A percentile compares a stretch with the other conserved stretches of the same genome.
Conservation (phyloP, 2,888 invertebrate species). For the Dynastes maya region DNA sequence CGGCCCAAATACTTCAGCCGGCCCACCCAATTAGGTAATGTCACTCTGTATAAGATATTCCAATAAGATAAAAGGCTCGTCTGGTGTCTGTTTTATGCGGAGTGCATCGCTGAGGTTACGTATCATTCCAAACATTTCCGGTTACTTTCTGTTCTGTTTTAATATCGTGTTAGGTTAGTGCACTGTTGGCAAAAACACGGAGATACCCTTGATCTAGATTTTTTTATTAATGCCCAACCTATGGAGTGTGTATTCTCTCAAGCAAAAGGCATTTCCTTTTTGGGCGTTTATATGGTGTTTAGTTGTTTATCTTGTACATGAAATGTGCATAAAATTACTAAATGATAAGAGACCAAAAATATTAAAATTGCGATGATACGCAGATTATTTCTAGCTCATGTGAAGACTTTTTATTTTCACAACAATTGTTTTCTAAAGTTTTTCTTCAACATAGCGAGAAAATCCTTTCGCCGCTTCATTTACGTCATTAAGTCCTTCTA, state of each 20-base stretch:
- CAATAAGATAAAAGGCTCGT: constrained; percentile 26
- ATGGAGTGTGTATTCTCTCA: constrained; percentile 13
- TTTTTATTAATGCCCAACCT: constrained; percentile 9
- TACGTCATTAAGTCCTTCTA: too few relatives aligned
- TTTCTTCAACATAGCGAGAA: too few relatives aligned
- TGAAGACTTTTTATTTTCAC: too few relatives aligned
- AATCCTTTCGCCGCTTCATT: too few relatives aligned
- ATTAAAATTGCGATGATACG: too few relatives aligned
- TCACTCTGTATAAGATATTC: constrained; percentile 23
- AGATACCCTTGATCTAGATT: constrained; percentile 47
- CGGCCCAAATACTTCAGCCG: constrained; percentile 45
- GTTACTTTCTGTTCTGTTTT: constrained; percentile 44
- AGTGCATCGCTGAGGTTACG: constrained; percentile 36
- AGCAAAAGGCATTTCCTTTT: constrained; percentile 44
- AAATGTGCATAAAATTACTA: neutral
- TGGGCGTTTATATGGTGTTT: neutral
- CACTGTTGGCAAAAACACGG: constrained; percentile 2
- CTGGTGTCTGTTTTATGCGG: constrained; percentile 21
- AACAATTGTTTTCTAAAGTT: too few relatives aligned
- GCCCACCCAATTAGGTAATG: constrained; percentile 50
- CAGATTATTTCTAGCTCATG: too few relatives aligned
- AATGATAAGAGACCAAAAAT: too few relatives aligned
- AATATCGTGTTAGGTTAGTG: neutral
- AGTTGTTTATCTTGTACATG: neutral
- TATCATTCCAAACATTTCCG: constrained; percentile 44